A percentile compares a stretch with the other conserved stretches of the same genome.
These are phyloP conservation scores for Conchocele bisecta DNA, from an alignment of 2,888 invertebrate species.

Conservation along the genomic window DNA sequence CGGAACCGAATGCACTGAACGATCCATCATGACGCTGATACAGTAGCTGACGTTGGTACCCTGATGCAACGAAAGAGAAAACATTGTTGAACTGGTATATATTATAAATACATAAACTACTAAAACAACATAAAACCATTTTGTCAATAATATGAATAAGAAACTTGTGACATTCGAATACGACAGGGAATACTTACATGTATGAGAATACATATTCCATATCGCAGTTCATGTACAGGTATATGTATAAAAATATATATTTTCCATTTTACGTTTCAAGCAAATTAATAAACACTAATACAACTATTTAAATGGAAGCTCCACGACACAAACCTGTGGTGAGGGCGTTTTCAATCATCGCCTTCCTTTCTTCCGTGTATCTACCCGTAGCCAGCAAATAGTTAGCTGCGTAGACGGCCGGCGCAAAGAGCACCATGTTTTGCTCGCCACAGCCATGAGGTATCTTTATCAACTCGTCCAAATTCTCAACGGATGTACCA, in stretches of 20 bases:
- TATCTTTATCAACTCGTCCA: slow-evolving; percentile 89
- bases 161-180: too few species aligned
- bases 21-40: slow-evolving; percentile 94
- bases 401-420: slow-evolving; percentile 92
- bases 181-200: too few species aligned
- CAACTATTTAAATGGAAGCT: too few species aligned
- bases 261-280: too few species aligned
- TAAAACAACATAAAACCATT: background rate
- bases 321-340: too few species aligned
- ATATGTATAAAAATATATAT: too few species aligned
- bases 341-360: background rate
- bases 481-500: slow-evolving; percentile 90
- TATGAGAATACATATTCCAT: too few species aligned
- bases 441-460: slow-evolving; percentile 96
- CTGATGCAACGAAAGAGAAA: slow-evolving; percentile 62
- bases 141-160: too few species aligned
- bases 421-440: slow-evolving; percentile 95
- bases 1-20: slow-evolving; percentile 92
- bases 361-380: slow-evolving; percentile 84
- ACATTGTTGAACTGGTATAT: background rate
- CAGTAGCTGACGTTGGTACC: slow-evolving; percentile 95
- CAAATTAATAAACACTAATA: too few species aligned
- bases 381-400: slow-evolving; percentile 90
- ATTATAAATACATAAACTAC: background rate
- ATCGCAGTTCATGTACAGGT: too few species aligned